These are phyloP conservation scores for Cyprinodon tularosa DNA, from an alignment of 2,113 vertebrate genomes.

Conservation along the genomic window DNA sequence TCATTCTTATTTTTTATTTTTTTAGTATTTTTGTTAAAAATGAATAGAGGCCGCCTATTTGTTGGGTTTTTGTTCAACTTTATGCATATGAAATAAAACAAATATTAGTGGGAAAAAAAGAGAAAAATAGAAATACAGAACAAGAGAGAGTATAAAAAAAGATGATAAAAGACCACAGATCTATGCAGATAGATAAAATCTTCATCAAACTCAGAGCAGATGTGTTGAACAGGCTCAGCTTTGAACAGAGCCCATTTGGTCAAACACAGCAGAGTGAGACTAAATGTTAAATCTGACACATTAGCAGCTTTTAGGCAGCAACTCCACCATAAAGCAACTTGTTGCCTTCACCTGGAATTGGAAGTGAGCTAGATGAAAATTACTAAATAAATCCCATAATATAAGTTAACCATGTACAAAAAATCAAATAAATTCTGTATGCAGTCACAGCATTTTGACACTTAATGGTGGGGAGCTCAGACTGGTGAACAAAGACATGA, in stretches of 20 bases:
- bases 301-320: not conserved
- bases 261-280: conserved; percentile 18
- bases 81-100: too few species aligned
- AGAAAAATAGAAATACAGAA: not conserved
- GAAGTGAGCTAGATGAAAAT: not conserved
- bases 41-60: too few species aligned
- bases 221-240: conserved; percentile 23
- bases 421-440: not conserved
- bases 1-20: too few species aligned
- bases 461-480: not conserved
- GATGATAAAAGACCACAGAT: not conserved
- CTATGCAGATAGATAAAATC: conserved; percentile 3
- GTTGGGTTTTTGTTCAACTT: too few species aligned
- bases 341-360: not conserved
- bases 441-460: not conserved
- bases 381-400: not conserved
- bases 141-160: not conserved
- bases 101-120: not conserved
- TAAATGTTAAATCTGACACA: conserved; percentile 6
- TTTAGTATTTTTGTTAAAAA: too few species aligned
- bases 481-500: not conserved
- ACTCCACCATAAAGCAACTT: conserved; percentile 27
- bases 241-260: conserved; percentile 39
- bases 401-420: not conserved
- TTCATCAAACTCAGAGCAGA: conserved; percentile 9